Percentiles rank a stretch among this genome's conserved stretches.
phyloP scores from a whole-genome alignment of 2,113 vertebrate species.

The Todiramphus chloris region DNA sequence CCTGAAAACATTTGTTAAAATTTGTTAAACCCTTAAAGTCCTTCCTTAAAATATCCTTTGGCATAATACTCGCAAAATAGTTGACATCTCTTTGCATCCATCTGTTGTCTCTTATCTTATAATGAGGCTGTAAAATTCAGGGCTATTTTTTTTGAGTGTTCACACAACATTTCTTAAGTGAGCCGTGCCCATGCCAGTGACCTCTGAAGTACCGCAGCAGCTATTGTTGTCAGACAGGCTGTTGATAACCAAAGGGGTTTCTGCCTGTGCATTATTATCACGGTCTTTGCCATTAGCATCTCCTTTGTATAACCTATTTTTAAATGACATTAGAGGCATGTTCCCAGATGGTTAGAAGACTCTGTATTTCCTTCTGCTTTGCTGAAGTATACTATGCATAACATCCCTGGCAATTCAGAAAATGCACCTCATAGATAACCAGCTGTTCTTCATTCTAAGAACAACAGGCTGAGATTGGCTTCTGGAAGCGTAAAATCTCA shows the following conservation, averaged over 20 bases:
- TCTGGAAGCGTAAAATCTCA: not conserved
- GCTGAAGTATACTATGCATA: not conserved
- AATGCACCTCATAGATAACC: not conserved
- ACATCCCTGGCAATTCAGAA: not conserved
- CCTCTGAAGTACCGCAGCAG: not conserved
- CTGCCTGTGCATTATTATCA: not conserved
- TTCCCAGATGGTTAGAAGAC: not conserved
- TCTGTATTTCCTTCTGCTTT: not conserved
- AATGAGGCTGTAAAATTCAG: slow-evolving; percentile 21
- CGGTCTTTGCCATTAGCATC: not conserved
- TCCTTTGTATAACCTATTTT: not conserved
- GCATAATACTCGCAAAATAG: not conserved
- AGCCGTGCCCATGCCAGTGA: not conserved
- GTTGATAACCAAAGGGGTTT: not conserved
- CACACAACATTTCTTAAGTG: not conserved
- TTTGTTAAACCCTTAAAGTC: not conserved
- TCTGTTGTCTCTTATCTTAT: not conserved
- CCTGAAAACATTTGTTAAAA: not conserved
- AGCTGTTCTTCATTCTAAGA: not conserved
- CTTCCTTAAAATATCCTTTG: slow-evolving; percentile 28
- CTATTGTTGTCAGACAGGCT: not conserved
- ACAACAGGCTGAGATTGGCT: not conserved
- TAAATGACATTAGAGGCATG: not conserved
- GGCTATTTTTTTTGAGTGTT: not conserved
- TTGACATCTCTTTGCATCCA: not conserved